Percentiles rank a stretch among this genome's conserved stretches.
Conservation (phyloP, 2,888 invertebrate species). For the Phyllotreta striolata region DNA sequence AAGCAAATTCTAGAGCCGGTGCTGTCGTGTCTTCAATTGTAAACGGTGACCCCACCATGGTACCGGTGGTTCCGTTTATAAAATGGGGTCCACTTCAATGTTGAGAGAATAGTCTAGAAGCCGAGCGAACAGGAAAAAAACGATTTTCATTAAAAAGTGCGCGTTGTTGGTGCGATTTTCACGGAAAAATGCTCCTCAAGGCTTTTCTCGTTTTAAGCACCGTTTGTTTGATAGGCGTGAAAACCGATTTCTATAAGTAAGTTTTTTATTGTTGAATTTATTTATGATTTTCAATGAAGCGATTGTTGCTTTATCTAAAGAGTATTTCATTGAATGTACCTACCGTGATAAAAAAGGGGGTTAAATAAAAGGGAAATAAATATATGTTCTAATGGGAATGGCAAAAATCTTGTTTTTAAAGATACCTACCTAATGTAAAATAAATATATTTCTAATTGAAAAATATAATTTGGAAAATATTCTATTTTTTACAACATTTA, state of each 20-base stretch:
- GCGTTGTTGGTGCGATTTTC: constrained; percentile 5
- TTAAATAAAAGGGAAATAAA: neutral
- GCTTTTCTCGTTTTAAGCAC: constrained; percentile 43
- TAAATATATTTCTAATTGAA: too few species aligned
- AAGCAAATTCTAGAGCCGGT: constrained; percentile 2
- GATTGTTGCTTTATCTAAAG: too few species aligned
- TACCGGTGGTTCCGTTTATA: constrained; percentile 39
- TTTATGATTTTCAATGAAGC: too few species aligned
- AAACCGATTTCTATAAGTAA: constrained; percentile 48
- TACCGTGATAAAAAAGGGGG: too few species aligned
- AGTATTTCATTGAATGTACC: too few species aligned
- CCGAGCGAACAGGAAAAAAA: constrained; percentile 25
- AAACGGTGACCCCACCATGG: constrained; percentile 46
- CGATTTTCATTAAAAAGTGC: constrained; percentile 18
- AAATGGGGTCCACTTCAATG: constrained; percentile 43
- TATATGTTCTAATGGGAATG: neutral
- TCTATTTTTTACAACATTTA: too few species aligned
- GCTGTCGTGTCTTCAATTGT: constrained; percentile 22
- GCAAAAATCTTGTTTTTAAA: neutral
- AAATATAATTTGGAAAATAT: too few species aligned
- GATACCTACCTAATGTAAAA: neutral
- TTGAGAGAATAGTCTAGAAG: constrained; percentile 33
- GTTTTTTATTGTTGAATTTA: too few species aligned
- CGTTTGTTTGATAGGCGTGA: constrained; percentile 43
- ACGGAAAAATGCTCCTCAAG: constrained; percentile 42